These are phyloP conservation scores for Emberiza fucata DNA, from an alignment of 2,113 vertebrate species.

Conservation along the genomic window DNA sequence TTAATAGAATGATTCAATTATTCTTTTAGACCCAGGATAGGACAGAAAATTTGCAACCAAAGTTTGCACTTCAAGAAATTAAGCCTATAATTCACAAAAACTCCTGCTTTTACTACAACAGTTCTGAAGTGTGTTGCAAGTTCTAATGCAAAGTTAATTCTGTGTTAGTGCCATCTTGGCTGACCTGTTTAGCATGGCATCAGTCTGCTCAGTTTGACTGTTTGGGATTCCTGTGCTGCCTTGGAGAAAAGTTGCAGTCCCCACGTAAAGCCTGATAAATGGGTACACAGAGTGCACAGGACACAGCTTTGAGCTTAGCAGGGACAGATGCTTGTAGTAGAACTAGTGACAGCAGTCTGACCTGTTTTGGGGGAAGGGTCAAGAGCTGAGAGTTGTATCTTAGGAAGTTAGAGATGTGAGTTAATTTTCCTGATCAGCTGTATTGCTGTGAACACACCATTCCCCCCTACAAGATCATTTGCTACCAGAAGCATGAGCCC, in stretches of 20 bases:
- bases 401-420: background rate
- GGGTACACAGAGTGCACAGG: fast-evolving
- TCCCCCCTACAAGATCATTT: background rate
- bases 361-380: background rate
- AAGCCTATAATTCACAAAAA: background rate
- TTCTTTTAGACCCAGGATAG: background rate
- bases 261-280: fast-evolving
- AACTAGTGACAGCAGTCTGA: background rate
- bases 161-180: background rate
- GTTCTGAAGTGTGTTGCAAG: background rate
- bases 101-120: background rate
- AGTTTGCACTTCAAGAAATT: background rate
- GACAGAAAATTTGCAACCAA: background rate
- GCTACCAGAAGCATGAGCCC: background rate
- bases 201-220: background rate
- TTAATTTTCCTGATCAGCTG: background rate
- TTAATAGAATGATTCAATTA: background rate
- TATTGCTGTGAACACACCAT: background rate
- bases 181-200: background rate
- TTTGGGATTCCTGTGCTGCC: background rate
- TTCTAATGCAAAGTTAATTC: background rate
- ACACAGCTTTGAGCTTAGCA: background rate
- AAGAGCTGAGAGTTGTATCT: background rate
- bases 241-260: background rate
- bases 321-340: background rate